Percentiles rank a stretch among this genome's conserved stretches.
Evolutionary conservation across 2,888 invertebrate species (phyloP).

Genomic region (Idaea aversata): DNA sequence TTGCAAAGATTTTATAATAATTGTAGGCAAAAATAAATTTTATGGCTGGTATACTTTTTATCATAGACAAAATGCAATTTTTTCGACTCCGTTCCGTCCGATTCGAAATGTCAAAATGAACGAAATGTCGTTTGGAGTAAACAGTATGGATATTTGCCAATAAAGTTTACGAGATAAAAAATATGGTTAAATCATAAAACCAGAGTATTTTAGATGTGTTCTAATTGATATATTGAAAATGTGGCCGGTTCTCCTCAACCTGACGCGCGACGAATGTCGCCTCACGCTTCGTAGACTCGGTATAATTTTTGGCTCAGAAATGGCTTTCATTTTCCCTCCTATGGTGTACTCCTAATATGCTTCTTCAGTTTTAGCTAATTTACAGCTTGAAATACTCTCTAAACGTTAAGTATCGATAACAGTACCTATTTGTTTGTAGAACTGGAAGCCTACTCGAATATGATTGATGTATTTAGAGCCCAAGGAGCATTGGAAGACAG

Average conservation of each 20-base stretch:
- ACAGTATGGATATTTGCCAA: constrained; percentile 81
- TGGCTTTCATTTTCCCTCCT: constrained; percentile 80
- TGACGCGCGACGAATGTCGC: constrained; percentile 94
- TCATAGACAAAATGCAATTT: constrained; percentile 62
- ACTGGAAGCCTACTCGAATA: constrained; percentile 94
- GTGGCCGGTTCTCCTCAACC: constrained; percentile 88
- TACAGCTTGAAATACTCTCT: constrained; percentile 29
- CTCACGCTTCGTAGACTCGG: constrained; percentile 92
- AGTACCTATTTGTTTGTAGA: constrained; percentile 81
- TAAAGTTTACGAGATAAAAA: constrained; percentile 65
- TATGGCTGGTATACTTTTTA: constrained; percentile 35
- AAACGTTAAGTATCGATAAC: constrained; percentile 31
- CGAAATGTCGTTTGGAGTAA: constrained; percentile 81
- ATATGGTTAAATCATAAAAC: constrained; percentile 70
- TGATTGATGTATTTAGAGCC: constrained; percentile 94
- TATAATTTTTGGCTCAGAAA: constrained; percentile 79
- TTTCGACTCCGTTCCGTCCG: constrained; percentile 41
- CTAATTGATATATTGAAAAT: constrained; percentile 58
- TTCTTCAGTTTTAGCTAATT: constrained; percentile 42
- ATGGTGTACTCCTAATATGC: constrained; percentile 62
- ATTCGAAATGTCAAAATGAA: constrained; percentile 76
- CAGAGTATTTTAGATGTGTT: constrained; percentile 54
- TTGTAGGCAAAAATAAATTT: neutral
- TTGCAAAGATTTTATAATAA: neutral
- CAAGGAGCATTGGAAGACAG: constrained; percentile 93